Base-by-base conservation (phyloP, 2,113 vertebrate species). In the Eptesicus fuscus region DNA sequence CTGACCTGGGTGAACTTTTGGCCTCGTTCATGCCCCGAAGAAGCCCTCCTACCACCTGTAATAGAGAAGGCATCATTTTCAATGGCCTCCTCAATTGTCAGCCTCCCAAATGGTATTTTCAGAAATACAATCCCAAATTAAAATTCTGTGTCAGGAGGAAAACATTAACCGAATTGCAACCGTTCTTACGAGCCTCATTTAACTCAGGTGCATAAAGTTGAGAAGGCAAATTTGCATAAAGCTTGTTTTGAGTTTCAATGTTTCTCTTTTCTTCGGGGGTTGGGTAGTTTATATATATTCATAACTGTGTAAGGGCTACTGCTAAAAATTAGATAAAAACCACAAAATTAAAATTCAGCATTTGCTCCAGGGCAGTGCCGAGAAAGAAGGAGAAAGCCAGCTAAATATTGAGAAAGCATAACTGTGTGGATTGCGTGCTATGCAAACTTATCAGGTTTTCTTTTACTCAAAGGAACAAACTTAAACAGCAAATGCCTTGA, bases 41-140 rank as follows among this genome's bases (percentile, higher is more conserved):
- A 88, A 91, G 63, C 96, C 93, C 96, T 96, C 79, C 96, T 84
- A 76, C 47, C 83, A 94, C 73, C 69, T 73, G 94, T 88, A 94
- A 67, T 78, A 97, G 63, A 94, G 83, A 83, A 18, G 22, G 61
- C 93, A 86, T 94, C 93, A 78, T 95, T 95, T 95, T 96, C 95
- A 97, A 97, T 95, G 96, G 93, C 91, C 94, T 97, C 92, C 95
- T 97, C 94, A 98, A 98, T 9, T 71, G 65, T 37, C 96, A 82
- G 94, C 23, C 59, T 92, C 65, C 94, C 42, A 82, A 95, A 96
- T 65, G 73, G 56, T 79, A 76, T 97, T 98, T 97, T 5, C 96
- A 93, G 96, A 97, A 98, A 98, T 93, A 87, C 88, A 97, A 97
- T 95, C 95, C 94, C 94, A 98, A 98, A 98, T 98, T 95, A 98